Base-by-base conservation (phyloP, 2,888 invertebrate genomes). In the Leptinotarsa peninsularis region DNA sequence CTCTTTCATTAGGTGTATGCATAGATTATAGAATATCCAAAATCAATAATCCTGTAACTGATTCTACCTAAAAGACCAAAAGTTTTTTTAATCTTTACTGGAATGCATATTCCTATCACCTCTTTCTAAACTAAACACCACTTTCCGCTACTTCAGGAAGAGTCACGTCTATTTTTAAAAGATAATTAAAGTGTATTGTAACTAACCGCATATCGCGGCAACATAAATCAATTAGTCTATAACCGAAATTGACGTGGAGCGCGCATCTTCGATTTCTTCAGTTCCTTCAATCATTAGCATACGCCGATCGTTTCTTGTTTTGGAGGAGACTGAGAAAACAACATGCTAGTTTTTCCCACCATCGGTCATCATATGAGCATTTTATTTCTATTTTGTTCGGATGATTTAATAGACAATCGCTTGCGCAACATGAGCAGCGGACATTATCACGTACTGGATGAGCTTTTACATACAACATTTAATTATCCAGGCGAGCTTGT, bases 341-440 rank as follows among this genome's bases (percentile, higher is more conserved):
- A 84, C 83, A 83, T 83, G 82, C 86, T 81, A 87, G 85, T 87
- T 88, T 86, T 87, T 88, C 88, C 87, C 87, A 88, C 87, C 86
- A 86, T 87, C 85, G 87, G 85, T 87, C 86, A 86, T 86, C 83
- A 78, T 81, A 84, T 82, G 81, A 82, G 82, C 84, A 84, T 80
- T 86, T 87, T 85, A 84, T 86, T 85, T 86, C 84, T 86, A 85
- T 86, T 87, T 85, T 85, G 84, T 83, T 80, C 76, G 81, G 84
- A 87, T 87, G 87, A 87, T 87, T 87, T 87, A 87, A 87, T 86
- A 86, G 84, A 85, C 86, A 85, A 86, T 86, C 86, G 84, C 85
- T 86, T 85, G 83, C 84, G 83, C 83, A 84, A 83, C 83, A 82
- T 82, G 81, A 81, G 77, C 82, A 83, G 82, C 83, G 79, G 82